Evolutionary conservation across 2,888 invertebrate species (phyloP).

Genomic region (Eupeodes latifasciatus): DNA sequence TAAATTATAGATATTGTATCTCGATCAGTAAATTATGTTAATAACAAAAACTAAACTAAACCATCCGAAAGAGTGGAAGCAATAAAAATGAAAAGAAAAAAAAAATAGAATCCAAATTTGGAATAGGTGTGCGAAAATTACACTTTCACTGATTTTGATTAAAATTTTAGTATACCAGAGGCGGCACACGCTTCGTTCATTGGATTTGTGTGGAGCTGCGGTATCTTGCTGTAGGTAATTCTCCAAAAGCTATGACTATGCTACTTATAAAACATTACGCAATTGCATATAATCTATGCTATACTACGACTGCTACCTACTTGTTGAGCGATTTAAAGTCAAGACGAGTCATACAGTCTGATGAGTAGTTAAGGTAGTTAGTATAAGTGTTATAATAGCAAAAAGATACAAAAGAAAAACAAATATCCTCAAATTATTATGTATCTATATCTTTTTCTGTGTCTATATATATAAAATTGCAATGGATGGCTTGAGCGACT

Average conservation of each 20-base stretch:
- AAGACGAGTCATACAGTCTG: slow-evolving; percentile 75
- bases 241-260: slow-evolving; percentile 40
- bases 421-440: slow-evolving; percentile 57
- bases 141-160: slow-evolving; percentile 76
- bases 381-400: slow-evolving; percentile 66
- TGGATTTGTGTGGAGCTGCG: neutral
- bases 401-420: slow-evolving; percentile 30
- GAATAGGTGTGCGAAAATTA: slow-evolving; percentile 74
- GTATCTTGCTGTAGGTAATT: neutral
- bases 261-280: slow-evolving; percentile 59
- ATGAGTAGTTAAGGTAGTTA: slow-evolving; percentile 27
- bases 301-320: slow-evolving; percentile 1
- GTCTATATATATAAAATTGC: slow-evolving; percentile 52
- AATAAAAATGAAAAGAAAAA: slow-evolving; percentile 15
- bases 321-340: slow-evolving; percentile 66
- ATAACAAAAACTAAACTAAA: slow-evolving; percentile 13
- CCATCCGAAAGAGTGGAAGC: slow-evolving; percentile 38
- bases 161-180: slow-evolving; percentile 41
- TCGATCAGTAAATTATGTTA: slow-evolving; percentile 25
- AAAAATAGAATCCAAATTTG: slow-evolving; percentile 59
- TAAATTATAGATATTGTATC: slow-evolving; percentile 46
- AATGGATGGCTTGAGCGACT: slow-evolving; percentile 65
- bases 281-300: slow-evolving; percentile 48
- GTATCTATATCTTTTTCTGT: neutral
- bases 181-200: neutral